Evolutionary conservation across 2,113 vertebrate genomes (phyloP).

Genomic region (Larimichthys crocea): DNA sequence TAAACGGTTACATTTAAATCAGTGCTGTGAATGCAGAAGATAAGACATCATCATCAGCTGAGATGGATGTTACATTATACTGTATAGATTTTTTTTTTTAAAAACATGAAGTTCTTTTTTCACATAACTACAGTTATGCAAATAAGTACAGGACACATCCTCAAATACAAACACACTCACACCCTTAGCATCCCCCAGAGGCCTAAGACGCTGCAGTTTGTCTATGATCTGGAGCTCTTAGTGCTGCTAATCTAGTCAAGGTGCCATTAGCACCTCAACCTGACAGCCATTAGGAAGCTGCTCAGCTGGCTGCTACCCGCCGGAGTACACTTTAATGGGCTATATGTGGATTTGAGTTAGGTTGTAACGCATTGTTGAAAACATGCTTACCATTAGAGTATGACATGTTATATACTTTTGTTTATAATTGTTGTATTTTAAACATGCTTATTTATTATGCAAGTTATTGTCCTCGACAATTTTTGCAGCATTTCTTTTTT

Average conservation of each 20-base stretch:
- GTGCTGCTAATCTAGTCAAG: slow-evolving; percentile 71
- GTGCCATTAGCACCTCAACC: slow-evolving; percentile 74
- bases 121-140: slow-evolving; percentile 3
- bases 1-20: background rate
- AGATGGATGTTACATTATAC: background rate
- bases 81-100: background rate
- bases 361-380: slow-evolving; percentile 13
- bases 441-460: background rate
- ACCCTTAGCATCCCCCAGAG: slow-evolving; percentile 37
- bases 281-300: slow-evolving; percentile 64
- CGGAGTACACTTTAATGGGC: slow-evolving; percentile 26
- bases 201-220: slow-evolving; percentile 47
- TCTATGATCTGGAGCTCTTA: slow-evolving; percentile 60
- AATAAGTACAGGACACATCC: background rate
- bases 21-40: background rate
- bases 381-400: background rate
- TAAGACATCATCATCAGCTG: background rate
- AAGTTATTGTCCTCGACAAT: background rate
- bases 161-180: slow-evolving; percentile 34
- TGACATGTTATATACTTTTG: background rate
- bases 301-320: slow-evolving; percentile 45
- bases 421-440: background rate
- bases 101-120: background rate
- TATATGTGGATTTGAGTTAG: slow-evolving; percentile 12
- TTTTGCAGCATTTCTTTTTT: background rate